Base-by-base conservation (phyloP, 2,797 vertebrate genomes). In the Cichlasoma orientale region DNA sequence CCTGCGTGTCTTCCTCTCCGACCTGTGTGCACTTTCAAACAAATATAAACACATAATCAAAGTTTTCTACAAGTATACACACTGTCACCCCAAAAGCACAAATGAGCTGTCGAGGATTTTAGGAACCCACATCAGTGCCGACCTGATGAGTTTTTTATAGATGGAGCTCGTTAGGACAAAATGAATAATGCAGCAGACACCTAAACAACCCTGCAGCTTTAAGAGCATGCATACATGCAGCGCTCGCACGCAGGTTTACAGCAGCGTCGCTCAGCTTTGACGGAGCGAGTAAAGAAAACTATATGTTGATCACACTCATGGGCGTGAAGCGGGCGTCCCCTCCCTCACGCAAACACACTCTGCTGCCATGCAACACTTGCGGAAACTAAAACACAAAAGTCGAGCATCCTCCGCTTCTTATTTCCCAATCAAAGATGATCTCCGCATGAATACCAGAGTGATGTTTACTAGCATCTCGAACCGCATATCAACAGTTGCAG, bases 301-400 rank as follows among this genome's bases (percentile, higher is more conserved):
- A 77, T 82, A 86, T 36, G 55, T 87, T 80, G 44, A 91, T 90
- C 86, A 79, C 86, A 81, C 68, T 77, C 19, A 11, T 9, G 47
- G 77, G 79, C 80, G 73, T 86, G 78, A 90, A 88, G 75, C 63
- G 66, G 75, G 47, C 86, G 27, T 84, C 75, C 47, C 16, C 41
- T 73, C 29, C 27, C 56, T 82, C 59, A 2, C 79, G 55, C 73
- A 78, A 74, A 85, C 29, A 70, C 33, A 53, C 77, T 74, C 73
- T 31, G 73, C 75, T 77, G 89, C 89, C 90, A 89, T 47, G 80
- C 86, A 86, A 86, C 86, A 53, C 81, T 85, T 75, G 78, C 38
- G 78, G 59, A 76, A 66, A 83, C 72, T 75, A 31, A 86, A 87
- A 85, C 83, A 82, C 84, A 75, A 86, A 86, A 75, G 88, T 72